Conservation (phyloP, 2,888 invertebrate species). For the Mythimna loreyi region DNA sequence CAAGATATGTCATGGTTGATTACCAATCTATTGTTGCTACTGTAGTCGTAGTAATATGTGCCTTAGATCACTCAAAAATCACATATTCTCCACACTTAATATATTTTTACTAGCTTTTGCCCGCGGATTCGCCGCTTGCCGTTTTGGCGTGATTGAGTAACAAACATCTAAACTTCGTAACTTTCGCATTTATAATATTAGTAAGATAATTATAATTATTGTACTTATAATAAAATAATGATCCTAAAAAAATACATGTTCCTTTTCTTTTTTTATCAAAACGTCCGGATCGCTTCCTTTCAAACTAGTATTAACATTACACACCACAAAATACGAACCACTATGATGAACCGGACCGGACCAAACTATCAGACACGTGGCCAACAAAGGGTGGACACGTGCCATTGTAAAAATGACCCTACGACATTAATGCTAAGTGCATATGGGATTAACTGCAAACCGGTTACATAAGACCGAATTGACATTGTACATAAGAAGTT, state of each 20-base stretch:
- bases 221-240: too few species aligned
- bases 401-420: slow-evolving; percentile 23
- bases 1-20: too few species aligned
- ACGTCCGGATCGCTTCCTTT: neutral
- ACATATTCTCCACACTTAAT: neutral
- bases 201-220: too few species aligned
- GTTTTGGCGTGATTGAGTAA: too few species aligned
- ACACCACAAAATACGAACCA: slow-evolving; percentile 16
- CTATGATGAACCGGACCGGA: neutral
- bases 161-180: too few species aligned
- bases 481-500: slow-evolving; percentile 5
- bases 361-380: slow-evolving; percentile 20
- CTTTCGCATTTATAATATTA: too few species aligned
- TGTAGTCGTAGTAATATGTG: neutral
- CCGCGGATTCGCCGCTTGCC: too few species aligned
- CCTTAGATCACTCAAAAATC: neutral
- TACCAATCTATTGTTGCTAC: neutral
- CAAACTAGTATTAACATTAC: slow-evolving; percentile 10
- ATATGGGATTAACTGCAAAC: neutral
- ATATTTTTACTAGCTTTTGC: too few species aligned
- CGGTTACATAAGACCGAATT: neutral
- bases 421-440: too few species aligned
- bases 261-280: slow-evolving; percentile 2
- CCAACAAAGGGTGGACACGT: slow-evolving; percentile 4
- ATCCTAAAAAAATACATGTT: neutral